A percentile compares a stretch with the other conserved stretches of the same genome.
phyloP scores from a whole-genome alignment of 2,888 invertebrate genomes.

The Drosophila siamana region DNA sequence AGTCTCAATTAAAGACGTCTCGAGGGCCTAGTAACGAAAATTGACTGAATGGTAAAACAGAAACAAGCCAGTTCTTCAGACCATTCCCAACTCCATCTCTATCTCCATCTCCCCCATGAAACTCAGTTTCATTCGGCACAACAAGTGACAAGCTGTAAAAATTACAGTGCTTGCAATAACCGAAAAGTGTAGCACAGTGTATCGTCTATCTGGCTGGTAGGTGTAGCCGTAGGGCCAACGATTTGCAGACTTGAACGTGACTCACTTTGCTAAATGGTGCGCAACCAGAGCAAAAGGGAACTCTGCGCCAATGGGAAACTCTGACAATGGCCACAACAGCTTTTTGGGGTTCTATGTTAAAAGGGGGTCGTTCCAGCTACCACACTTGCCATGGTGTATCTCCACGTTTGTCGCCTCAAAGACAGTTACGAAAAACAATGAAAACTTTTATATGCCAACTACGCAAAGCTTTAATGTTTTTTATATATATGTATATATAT shows the following conservation, averaged over 20 bases:
- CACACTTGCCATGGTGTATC: slow-evolving; percentile 7
- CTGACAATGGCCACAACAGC: slow-evolving; percentile 9
- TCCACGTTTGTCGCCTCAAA: slow-evolving; percentile 54
- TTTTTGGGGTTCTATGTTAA: slow-evolving; percentile 15
- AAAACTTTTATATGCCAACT: slow-evolving; percentile 75
- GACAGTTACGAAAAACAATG: slow-evolving; percentile 68
- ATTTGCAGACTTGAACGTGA: slow-evolving; percentile 79
- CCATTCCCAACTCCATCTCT: neutral
- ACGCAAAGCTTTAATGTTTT: slow-evolving; percentile 46
- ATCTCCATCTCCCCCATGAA: neutral
- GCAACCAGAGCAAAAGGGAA: slow-evolving; percentile 51
- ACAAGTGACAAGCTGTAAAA: slow-evolving; percentile 80
- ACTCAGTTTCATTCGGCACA: slow-evolving; percentile 42
- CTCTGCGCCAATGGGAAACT: slow-evolving; percentile 23
- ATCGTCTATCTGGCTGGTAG: slow-evolving; percentile 40
- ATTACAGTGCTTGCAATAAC: slow-evolving; percentile 68
- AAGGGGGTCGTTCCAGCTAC: slow-evolving; percentile 9
- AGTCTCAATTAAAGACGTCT: slow-evolving; percentile 77
- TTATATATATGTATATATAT: slow-evolving; percentile 12
- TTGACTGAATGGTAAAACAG: slow-evolving; percentile 69
- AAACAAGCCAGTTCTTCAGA: slow-evolving; percentile 20
- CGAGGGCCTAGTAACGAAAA: slow-evolving; percentile 76
- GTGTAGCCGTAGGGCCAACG: slow-evolving; percentile 71
- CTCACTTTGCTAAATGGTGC: slow-evolving; percentile 81
- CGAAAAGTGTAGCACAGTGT: slow-evolving; percentile 72